Base-by-base conservation (phyloP, 2,797 vertebrate species). In the Vireo griseus region DNA sequence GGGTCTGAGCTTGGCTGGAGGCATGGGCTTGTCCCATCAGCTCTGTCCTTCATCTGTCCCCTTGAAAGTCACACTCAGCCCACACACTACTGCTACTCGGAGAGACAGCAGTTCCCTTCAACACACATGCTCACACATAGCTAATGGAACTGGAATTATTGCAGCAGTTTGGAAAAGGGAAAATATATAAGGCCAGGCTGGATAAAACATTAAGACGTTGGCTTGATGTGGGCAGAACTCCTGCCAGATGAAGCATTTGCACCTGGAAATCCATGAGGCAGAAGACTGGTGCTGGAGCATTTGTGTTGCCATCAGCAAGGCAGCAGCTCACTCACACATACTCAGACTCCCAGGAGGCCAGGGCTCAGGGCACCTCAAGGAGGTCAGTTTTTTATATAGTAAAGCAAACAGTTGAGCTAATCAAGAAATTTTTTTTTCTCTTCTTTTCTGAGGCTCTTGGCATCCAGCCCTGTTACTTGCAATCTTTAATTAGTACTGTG, bases 371-470 rank as follows among this genome's bases (percentile, higher is more conserved):
- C 81, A 95, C 84, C 92, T 93, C 74, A 47, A 91, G 80, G 73
- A 95, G 92, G 93, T 95, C 96, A 95, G 86, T 29, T 96, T 97
- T 97, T 97, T 95, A 97, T 97, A 97, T 94, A 96, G 96, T 62
- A 97, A 97, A 97, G 81, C 93, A 97, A 97, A 97, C 91, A 97
- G 91, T 93, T 94, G 95, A 94, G 86, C 92, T 96, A 97, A 97
- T 97, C 92, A 80, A 74, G 90, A 62, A 14, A 18, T 79, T 39
- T 91, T 84, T 72, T 79, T 81, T 91, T 69, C 45, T 68, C 80
- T 94, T 94, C 83, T 85, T 96, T 86, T 95, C 88, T 93, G 79
- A 94, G 73, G 86, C 35, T 96, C 42, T 88, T 97, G 96, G 96
- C 96, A 95, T 57, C 78, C 78, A 88, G 95, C 91, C 94, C 71